These are phyloP conservation scores for Phalacrocorax carbo DNA, from an alignment of 2,113 vertebrate species.

Conservation along the genomic window DNA sequence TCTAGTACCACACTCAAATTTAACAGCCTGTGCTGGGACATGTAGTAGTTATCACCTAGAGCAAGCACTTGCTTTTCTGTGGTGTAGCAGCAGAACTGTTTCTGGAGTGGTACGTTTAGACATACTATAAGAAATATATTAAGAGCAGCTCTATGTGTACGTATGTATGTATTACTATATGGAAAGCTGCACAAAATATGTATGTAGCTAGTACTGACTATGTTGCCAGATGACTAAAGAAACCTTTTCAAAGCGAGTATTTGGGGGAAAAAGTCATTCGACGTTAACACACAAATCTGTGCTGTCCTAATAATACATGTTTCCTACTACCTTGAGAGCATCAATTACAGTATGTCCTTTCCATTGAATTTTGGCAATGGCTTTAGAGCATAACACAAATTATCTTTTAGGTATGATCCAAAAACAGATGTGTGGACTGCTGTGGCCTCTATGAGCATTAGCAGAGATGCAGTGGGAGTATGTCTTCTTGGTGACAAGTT, in stretches of 20 bases:
- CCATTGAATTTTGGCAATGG: neutral
- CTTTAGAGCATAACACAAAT: neutral
- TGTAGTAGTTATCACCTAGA: neutral
- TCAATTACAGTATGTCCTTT: neutral
- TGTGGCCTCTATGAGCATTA: slow-evolving; percentile 97
- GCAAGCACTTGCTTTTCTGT: neutral
- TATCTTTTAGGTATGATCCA: slow-evolving; percentile 89
- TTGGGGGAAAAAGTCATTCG: neutral
- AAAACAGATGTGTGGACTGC: slow-evolving; percentile 97
- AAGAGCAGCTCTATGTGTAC: neutral
- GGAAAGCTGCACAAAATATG: neutral
- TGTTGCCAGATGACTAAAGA: neutral
- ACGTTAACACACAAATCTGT: neutral
- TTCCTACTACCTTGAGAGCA: neutral
- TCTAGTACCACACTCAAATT: neutral
- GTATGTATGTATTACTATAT: neutral
- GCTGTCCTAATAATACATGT: neutral
- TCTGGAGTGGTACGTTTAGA: neutral
- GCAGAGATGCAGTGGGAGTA: slow-evolving; percentile 95
- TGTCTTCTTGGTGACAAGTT: slow-evolving; percentile 95
- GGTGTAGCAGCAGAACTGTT: neutral
- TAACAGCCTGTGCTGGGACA: neutral
- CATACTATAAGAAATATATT: neutral
- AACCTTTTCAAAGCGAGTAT: neutral
- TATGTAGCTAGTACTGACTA: neutral